These are phyloP conservation scores for Helicoverpa armigera DNA, from an alignment of 1,140 invertebrate species.

Conservation along the genomic window DNA sequence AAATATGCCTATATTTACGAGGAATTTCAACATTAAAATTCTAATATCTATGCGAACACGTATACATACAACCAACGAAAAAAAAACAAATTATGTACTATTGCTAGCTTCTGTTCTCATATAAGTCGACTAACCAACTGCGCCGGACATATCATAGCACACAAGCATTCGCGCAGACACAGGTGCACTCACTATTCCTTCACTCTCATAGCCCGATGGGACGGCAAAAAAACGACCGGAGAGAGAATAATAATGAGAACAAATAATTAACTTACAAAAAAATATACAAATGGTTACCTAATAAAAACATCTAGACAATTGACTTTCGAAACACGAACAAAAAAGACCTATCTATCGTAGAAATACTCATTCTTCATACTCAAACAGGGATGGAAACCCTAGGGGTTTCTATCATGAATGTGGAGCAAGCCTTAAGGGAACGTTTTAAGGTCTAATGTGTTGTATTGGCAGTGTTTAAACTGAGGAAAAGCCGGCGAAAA, in stretches of 20 bases:
- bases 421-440: conserved; percentile 20
- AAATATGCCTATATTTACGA: too few relatives aligned
- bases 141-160: too few relatives aligned
- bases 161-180: too few relatives aligned
- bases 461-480: not conserved
- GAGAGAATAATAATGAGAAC: not conserved
- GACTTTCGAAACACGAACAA: conserved; percentile 1
- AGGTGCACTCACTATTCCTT: too few relatives aligned
- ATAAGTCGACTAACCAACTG: too few relatives aligned
- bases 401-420: conserved; percentile 29
- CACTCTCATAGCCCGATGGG: too few relatives aligned
- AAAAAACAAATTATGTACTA: too few relatives aligned
- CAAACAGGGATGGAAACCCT: conserved; percentile 39
- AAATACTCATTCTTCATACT: conserved; percentile 20
- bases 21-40: too few relatives aligned
- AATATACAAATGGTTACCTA: not conserved
- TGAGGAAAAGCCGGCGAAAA: not conserved
- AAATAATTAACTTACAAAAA: not conserved
- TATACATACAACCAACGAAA: too few relatives aligned
- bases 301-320: not conserved
- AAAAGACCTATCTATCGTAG: conserved; percentile 16
- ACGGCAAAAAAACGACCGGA: too few relatives aligned
- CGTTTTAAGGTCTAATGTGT: not conserved
- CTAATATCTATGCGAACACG: too few relatives aligned
- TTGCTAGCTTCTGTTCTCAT: too few relatives aligned